These are phyloP conservation scores for Gnathonemus echidnorhynchus DNA, from an alignment of 2,113 vertebrate genomes.

Conservation along the genomic window DNA sequence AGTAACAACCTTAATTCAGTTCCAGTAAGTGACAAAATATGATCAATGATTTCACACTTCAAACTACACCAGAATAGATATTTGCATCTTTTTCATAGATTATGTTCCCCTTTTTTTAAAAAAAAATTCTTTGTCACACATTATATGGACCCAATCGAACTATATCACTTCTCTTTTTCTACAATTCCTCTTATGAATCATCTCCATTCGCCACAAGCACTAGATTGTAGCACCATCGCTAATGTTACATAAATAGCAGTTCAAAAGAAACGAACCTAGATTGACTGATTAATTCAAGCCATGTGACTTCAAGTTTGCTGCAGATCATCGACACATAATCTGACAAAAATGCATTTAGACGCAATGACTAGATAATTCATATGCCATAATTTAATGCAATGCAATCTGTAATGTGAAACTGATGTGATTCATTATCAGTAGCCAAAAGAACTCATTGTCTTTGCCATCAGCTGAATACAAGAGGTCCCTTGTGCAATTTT, in stretches of 20 bases:
- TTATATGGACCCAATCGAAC: background rate
- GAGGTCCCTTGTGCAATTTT: constrained; percentile 49
- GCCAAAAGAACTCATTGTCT: constrained; percentile 27
- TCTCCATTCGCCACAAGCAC: background rate
- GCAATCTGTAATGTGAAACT: constrained; percentile 52
- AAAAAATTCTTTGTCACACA: background rate
- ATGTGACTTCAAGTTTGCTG: background rate
- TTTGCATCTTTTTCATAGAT: background rate
- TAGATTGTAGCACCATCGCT: background rate
- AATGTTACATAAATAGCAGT: background rate
- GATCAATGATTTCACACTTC: background rate
- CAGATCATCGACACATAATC: background rate
- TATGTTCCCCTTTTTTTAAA: background rate
- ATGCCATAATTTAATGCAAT: constrained; percentile 50
- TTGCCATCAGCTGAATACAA: constrained; percentile 55
- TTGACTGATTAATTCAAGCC: background rate
- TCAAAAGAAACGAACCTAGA: background rate
- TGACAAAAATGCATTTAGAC: background rate
- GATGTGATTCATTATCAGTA: constrained; percentile 44
- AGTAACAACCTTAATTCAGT: background rate
- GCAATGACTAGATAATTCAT: constrained; percentile 39
- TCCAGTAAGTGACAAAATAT: background rate
- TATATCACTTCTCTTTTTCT: background rate
- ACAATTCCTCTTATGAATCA: background rate
- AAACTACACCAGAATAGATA: background rate